Conservation (phyloP, 2,888 invertebrate species). For the Campopleginae sp. region DNA sequence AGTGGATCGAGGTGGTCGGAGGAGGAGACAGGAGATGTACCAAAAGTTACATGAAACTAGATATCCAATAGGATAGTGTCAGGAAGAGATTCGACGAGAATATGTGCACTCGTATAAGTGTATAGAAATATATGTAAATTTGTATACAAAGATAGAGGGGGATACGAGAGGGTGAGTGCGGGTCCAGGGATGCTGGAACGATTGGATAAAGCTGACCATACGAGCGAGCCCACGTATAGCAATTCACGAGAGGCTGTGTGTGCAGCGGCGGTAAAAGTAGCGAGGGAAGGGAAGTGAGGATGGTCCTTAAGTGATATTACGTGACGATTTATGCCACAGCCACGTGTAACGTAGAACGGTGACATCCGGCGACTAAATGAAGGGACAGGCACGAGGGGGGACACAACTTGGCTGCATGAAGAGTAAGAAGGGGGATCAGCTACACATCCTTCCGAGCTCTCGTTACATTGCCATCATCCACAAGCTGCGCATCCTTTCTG, state of each 20-base stretch:
- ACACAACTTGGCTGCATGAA: neutral
- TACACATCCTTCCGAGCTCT: conserved; percentile 38
- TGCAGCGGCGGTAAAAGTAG: conserved; percentile 39
- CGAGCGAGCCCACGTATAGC: conserved; percentile 65
- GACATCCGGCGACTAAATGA: conserved; percentile 61
- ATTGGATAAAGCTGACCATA: conserved; percentile 67
- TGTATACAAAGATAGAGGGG: conserved; percentile 34
- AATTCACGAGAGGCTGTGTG: conserved; percentile 72
- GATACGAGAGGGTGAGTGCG: conserved; percentile 23
- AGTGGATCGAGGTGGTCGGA: neutral
- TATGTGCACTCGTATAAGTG: neutral
- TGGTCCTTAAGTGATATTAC: conserved; percentile 74
- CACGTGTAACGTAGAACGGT: conserved; percentile 63
- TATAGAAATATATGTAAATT: conserved; percentile 15
- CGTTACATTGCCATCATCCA: conserved; percentile 55
- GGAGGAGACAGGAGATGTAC: neutral
- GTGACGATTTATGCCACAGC: conserved; percentile 75
- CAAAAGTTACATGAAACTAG: conserved; percentile 16
- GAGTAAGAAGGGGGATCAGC: neutral
- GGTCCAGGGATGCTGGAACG: conserved; percentile 38
- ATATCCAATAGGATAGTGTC: neutral
- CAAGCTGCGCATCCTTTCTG: conserved; percentile 22
- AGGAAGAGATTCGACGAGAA: conserved; percentile 7
- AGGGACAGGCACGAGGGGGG: conserved; percentile 16
- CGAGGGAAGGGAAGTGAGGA: neutral